These are phyloP conservation scores for Argya squamiceps DNA, from an alignment of 2,797 vertebrate species.

Conservation along the genomic window DNA sequence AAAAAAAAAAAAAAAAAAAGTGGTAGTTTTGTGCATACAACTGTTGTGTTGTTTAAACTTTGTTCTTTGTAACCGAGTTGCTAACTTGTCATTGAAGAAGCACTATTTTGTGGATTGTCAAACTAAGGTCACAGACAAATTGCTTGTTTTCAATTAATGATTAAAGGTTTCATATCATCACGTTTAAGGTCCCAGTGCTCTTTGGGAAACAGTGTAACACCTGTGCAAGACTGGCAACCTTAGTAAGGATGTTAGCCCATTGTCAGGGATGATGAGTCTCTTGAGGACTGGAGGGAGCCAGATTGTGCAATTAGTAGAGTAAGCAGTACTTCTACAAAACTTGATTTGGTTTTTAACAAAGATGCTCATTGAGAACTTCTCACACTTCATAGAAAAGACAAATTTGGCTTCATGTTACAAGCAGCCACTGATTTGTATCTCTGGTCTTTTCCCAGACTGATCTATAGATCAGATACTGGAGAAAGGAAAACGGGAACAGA, in stretches of 20 bases:
- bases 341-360: neutral
- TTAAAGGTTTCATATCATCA: slow-evolving; percentile 63
- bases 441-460: neutral
- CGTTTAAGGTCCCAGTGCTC: slow-evolving; percentile 46
- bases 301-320: neutral
- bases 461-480: neutral
- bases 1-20: neutral
- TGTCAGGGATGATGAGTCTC: neutral
- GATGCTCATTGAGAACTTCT: neutral
- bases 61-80: slow-evolving; percentile 65
- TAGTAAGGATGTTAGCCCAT: neutral
- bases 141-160: slow-evolving; percentile 61
- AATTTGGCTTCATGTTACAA: neutral
- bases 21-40: slow-evolving; percentile 67
- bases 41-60: slow-evolving; percentile 67
- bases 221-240: neutral
- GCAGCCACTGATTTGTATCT: neutral
- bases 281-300: neutral
- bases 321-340: neutral
- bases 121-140: slow-evolving; percentile 51
- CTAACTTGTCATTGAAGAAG: slow-evolving; percentile 62
- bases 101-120: slow-evolving; percentile 69
- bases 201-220: slow-evolving; percentile 32
- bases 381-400: neutral
- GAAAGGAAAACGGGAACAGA: neutral